Base-by-base conservation (phyloP, 2,113 vertebrate species). In the Mormyrus iriodes region DNA sequence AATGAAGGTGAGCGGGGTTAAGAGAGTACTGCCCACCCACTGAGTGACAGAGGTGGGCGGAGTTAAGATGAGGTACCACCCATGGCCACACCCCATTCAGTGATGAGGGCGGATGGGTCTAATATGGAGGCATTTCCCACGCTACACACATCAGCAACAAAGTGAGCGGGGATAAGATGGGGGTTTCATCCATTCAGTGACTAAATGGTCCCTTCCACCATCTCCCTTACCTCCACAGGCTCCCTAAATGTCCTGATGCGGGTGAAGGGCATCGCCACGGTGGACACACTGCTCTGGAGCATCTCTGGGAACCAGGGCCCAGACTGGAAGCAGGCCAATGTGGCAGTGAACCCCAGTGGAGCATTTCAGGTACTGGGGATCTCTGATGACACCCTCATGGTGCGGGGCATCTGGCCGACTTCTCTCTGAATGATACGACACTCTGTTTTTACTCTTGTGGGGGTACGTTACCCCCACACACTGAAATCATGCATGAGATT, bases 201-300 rank as follows among this genome's bases (percentile, higher is more conserved):
- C 24, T 65, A 65, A 65, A 0, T 24, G n/a, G n/a, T 65, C 61
- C 61, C 61, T 65, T 27, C 27, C 88, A 48, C 79, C 13, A 39
- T 90, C 73, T 86, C 5, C 15, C 0, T 61, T 92, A 90, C 49
- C 93, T 42, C 90, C 79, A 90, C 94, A 99, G 98, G 98, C n/a
- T 96, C 96, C 19, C 96, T 99, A 84, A 99, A 98, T 90, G 96
- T 99, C 21, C 94, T 98, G 7, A 95, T 99, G 85, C 95, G 97
- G 0, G 96, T 98, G 89, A 95, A 95, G 91, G 97, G 96, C 93
- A 97, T 97, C 52, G 96, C 97, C 61, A 93, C 94, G 27, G 94
- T 98, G 61, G 97, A 99, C 93, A 96, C 95, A 0, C 94, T 97
- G 12, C 95, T 96, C 39, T 99, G 98, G 98, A 95, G 95, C 0